These are phyloP conservation scores for Daboia siamensis DNA, from an alignment of 2,113 vertebrate species.

Conservation along the genomic window DNA sequence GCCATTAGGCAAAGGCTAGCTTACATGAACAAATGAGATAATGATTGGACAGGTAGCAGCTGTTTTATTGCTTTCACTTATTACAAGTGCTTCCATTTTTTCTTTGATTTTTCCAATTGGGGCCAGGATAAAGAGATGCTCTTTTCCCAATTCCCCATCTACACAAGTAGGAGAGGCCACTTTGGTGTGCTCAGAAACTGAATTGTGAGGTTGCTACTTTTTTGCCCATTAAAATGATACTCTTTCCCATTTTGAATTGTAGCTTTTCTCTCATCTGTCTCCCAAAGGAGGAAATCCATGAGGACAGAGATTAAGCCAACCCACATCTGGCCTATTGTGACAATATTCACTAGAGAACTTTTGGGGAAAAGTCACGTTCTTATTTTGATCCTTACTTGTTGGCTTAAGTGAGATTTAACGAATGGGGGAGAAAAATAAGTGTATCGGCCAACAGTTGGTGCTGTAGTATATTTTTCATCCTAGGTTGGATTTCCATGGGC, in stretches of 20 bases:
- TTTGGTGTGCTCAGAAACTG: not conserved
- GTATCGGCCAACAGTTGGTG: constrained; percentile 42
- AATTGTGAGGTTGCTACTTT: not conserved
- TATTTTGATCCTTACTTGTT: constrained; percentile 52
- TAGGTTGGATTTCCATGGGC: constrained; percentile 25
- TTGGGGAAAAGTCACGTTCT: constrained; percentile 51
- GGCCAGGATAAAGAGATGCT: not conserved
- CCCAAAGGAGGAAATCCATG: not conserved
- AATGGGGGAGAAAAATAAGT: constrained; percentile 54
- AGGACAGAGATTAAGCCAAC: not conserved
- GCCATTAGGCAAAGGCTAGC: not conserved
- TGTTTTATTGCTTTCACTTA: constrained; percentile 53
- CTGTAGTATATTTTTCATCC: constrained; percentile 27
- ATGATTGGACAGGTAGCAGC: constrained; percentile 24
- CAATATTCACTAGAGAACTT: constrained; percentile 43
- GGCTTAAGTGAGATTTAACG: constrained; percentile 56
- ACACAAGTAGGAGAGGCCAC: constrained; percentile 2
- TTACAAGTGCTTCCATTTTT: not conserved
- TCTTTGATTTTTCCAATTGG: constrained; percentile 14
- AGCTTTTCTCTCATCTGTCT: not conserved
- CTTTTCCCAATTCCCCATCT: not conserved
- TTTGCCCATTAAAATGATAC: not conserved
- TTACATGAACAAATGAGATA: constrained; percentile 5
- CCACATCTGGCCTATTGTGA: constrained; percentile 31
- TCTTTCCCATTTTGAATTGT: not conserved